phyloP scores from a whole-genome alignment of 1,140 invertebrate genomes.

The Glossosoma conforme region DNA sequence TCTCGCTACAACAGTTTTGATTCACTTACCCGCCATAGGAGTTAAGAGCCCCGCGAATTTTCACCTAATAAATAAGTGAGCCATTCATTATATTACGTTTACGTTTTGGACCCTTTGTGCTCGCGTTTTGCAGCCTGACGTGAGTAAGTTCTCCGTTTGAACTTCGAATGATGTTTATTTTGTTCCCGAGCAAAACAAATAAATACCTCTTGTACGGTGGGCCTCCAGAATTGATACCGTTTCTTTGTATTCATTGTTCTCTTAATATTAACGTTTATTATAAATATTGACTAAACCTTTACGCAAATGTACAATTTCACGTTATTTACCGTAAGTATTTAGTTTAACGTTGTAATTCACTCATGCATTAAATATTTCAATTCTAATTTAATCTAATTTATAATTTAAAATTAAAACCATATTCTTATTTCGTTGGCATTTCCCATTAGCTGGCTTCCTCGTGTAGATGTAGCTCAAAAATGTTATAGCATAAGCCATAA shows the following conservation, averaged over 20 bases:
- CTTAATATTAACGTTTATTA: slow-evolving; percentile 2
- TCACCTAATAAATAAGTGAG: neutral
- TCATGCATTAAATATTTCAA: neutral
- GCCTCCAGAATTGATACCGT: neutral
- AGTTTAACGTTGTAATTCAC: neutral
- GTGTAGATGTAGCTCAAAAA: neutral
- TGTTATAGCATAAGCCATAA: too few relatives aligned
- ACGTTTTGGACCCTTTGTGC: neutral
- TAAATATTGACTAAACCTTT: neutral
- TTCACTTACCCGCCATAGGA: neutral
- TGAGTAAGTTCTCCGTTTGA: slow-evolving; percentile 4
- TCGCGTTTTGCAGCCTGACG: neutral
- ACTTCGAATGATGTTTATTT: slow-evolving; percentile 7
- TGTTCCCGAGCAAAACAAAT: slow-evolving; percentile 1
- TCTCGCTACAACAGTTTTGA: slow-evolving; percentile 1
- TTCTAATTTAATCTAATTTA: neutral
- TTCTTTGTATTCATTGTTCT: slow-evolving; percentile 5
- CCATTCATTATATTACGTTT: slow-evolving; percentile 8
- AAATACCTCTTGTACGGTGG: neutral
- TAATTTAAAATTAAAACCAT: neutral
- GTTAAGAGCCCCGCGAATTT: neutral
- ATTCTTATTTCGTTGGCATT: neutral
- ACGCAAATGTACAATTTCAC: too few relatives aligned
- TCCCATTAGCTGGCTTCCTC: neutral
- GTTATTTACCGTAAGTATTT: too few relatives aligned